Evolutionary conservation across 2,797 vertebrate species (phyloP), one percentile per base, ranked within the genome.

Genomic region (Podargus strigoides): DNA sequence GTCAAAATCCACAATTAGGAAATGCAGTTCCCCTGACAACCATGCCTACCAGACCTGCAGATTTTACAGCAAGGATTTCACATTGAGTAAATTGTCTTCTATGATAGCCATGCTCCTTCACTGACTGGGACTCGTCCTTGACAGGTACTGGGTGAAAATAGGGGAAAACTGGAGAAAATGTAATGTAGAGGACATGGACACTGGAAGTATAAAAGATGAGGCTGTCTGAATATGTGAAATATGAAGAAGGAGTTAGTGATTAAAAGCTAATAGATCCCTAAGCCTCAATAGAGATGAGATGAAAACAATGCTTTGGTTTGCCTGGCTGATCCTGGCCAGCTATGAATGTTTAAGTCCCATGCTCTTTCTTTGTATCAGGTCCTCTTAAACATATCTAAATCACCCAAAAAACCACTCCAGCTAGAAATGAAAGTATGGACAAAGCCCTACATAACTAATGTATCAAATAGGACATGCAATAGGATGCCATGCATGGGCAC

Each of bases 151-250:
- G 36, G 5, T 2, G 52, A 81, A 90, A 63, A 44, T 0, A 32
- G 14, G 14, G 13, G 15, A 60, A 56, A 56, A 81, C 11, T 19
- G 20, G 15, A 49, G 34, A 42, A 73, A 82, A 66, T 22, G 1
- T 7, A 3, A 55, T 17, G 3, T 28, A 9, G 67, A 77, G 7
- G 2, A 5, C 3, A 1, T 5, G 9, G 8, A 23, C 3, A 9
- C 4, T 28, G 24, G n/a, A 59, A 41, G 2, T 16, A 3, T 7
- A 60, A 53, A 75, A 67, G 8, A 22, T 28, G 10, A 53, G 32
- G 26, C 12, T 60, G 5, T 17, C 14, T 55, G 36, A 73, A 39
- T 41, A 7, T 2, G 7, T 14, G 47, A 58, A 60, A 36, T 8
- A 17, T 3, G 23, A 78, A 60, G 36, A 27, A 15, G 0, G n/a